Percentiles rank a stretch among this genome's conserved stretches.
phyloP scores from a whole-genome alignment of 2,888 invertebrate species.

The Emesis furor region DNA sequence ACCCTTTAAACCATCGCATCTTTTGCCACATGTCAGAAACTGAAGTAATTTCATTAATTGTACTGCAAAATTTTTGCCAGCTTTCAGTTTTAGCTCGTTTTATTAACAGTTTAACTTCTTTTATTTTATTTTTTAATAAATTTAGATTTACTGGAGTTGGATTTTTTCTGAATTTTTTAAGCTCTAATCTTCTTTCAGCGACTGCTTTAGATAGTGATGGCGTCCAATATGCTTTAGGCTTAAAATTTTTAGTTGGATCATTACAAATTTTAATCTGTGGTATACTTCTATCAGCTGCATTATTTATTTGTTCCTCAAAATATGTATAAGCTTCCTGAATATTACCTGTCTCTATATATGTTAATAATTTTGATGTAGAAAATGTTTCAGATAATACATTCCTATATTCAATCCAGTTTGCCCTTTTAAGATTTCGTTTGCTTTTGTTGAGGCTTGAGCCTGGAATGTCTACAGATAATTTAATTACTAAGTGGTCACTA shows the following conservation, averaged over 20 bases:
- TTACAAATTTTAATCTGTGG: neutral
- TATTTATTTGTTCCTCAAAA: neutral
- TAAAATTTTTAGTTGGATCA: neutral
- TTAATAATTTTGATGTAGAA: neutral
- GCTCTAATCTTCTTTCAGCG: neutral
- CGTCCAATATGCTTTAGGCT: conserved; percentile 1
- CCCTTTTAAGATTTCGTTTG: conserved; percentile 42
- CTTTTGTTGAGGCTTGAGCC: neutral
- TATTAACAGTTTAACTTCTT: neutral
- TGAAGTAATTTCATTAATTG: neutral
- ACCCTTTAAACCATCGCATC: neutral
- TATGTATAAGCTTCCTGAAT: neutral
- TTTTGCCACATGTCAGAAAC: neutral
- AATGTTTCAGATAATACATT: neutral
- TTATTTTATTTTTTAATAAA: too few relatives aligned
- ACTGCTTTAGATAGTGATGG: conserved; percentile 6
- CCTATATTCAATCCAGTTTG: conserved; percentile 26
- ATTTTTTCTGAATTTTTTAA: neutral
- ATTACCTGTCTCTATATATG: neutral
- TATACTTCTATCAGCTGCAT: neutral
- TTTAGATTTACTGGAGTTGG: too few relatives aligned
- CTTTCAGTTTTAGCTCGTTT: neutral
- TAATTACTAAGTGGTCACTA: conserved; percentile 47
- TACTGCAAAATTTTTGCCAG: conserved; percentile 4
- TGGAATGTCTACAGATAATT: neutral